Evolutionary conservation across 2,888 invertebrate species (phyloP), one percentile per base, ranked within the genome.

Genomic region (Drosophila subquinaria): DNA sequence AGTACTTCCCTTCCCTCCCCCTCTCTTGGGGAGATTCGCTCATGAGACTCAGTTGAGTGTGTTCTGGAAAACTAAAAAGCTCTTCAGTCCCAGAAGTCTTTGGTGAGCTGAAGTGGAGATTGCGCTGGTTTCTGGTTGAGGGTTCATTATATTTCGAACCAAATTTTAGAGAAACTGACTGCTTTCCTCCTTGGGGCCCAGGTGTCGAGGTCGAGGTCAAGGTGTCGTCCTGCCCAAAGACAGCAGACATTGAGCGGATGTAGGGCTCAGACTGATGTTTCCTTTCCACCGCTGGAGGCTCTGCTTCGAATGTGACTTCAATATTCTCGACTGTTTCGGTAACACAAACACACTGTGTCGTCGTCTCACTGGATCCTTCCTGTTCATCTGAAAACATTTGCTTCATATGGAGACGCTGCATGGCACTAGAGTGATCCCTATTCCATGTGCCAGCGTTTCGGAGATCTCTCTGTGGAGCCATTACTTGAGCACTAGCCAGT

Each of bases 21-120:
- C 1, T 2, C 23, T 9, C 23, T 13, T 20, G 35, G 8, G 20
- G 51, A 8, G 51, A 51, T 5, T 51, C 51, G 20, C 20, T 51
- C 36, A 51, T 20, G 8, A 9, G n/a, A 20, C 51, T 51, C 2
- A 51, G 5, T 36, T 51, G 51, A 20, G 51, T 51, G 36, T 35
- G 35, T 4, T 51, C 35, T 4, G 51, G 51, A 9, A 51, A 51
- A 36, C 51, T 51, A 9, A 20, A 35, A n/a, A 51, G 20, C 2
- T 36, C 51, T 23, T 23, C 13, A 9, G 4, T 2, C 36, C 20
- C 51, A 20, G 51, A 51, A 9, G n/a, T 48, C 48, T 4, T 8
- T 30, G 47, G 4, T n/a, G 47, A 45, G 20, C 43, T 47, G 8
- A n/a, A n/a, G 27, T 47, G 4, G 13, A 13, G 11, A 43, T 43